Percentiles rank a stretch among this genome's conserved stretches.
Conservation (phyloP, 2,113 vertebrate genomes). For the Elaphurus davidianus region DNA sequence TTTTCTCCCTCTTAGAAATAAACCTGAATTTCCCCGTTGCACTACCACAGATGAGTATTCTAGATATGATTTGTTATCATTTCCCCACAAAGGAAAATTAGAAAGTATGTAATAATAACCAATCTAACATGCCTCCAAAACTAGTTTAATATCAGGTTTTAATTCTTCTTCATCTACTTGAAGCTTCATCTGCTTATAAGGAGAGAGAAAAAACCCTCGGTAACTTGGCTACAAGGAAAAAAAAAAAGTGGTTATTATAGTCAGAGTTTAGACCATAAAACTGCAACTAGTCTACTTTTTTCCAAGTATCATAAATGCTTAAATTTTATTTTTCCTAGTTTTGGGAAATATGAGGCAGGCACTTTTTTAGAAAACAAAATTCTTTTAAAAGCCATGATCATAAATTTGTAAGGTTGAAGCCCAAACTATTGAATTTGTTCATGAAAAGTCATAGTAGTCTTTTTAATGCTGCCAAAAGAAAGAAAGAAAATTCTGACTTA, state of each 20-base stretch:
- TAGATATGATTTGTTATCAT: neutral
- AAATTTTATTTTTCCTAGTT: constrained; percentile 22
- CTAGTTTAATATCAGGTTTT: neutral
- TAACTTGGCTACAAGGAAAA: neutral
- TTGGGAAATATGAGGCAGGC: neutral
- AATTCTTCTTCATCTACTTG: neutral
- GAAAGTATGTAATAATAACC: neutral
- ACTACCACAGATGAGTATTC: neutral
- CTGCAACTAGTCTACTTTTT: neutral
- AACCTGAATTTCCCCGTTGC: neutral
- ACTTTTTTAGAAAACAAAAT: neutral
- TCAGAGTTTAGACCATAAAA: constrained; percentile 3
- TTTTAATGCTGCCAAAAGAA: constrained; percentile 25
- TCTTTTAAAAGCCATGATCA: neutral
- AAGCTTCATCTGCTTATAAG: neutral
- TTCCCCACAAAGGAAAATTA: neutral
- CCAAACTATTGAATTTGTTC: neutral
- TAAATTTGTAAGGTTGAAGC: constrained; percentile 12
- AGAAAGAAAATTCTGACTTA: neutral
- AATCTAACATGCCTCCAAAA: neutral
- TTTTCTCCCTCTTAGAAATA: constrained; percentile 1
- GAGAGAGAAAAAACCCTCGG: neutral
- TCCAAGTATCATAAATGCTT: constrained; percentile 8
- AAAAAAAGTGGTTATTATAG: neutral
- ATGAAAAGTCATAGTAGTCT: neutral